Percentiles rank a stretch among this genome's conserved stretches.
Evolutionary conservation across 2,888 invertebrate species (phyloP).

Genomic region (Amphipoea lucens): DNA sequence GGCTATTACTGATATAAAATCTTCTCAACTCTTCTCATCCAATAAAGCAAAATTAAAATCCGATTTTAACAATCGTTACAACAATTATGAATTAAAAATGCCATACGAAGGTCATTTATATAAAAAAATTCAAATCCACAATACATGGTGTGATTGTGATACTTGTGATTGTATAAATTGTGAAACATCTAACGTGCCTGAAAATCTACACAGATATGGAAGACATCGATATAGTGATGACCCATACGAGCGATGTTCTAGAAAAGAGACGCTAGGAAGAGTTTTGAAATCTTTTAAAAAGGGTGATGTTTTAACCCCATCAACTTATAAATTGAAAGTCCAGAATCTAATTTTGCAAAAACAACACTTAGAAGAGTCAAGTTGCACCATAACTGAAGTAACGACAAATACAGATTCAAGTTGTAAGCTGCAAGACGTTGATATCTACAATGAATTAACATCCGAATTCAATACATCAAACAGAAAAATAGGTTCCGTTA

Average conservation of each 20-base stretch:
- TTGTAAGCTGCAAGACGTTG: neutral
- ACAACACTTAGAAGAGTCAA: neutral
- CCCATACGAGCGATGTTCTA: conserved; percentile 11
- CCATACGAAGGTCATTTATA: conserved; percentile 69
- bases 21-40: conserved; percentile 37
- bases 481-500: conserved; percentile 5
- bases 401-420: conserved; percentile 2
- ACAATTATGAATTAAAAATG: conserved; percentile 61
- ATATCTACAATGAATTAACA: conserved; percentile 3
- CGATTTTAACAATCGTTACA: neutral
- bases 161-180: conserved; percentile 68
- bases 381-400: neutral
- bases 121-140: conserved; percentile 14
- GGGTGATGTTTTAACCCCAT: conserved; percentile 42
- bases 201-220: neutral
- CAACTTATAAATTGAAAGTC: conserved; percentile 30
- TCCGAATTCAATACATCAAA: conserved; percentile 7
- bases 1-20: conserved; percentile 46
- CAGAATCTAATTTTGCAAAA: conserved; percentile 17
- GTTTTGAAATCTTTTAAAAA: conserved; percentile 17
- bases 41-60: conserved; percentile 13
- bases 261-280: neutral
- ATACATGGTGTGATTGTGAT: conserved; percentile 50
- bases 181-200: conserved; percentile 42
- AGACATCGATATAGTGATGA: conserved; percentile 10